phyloP scores from a whole-genome alignment of 2,888 invertebrate species.

The Plagiodera versicolora region DNA sequence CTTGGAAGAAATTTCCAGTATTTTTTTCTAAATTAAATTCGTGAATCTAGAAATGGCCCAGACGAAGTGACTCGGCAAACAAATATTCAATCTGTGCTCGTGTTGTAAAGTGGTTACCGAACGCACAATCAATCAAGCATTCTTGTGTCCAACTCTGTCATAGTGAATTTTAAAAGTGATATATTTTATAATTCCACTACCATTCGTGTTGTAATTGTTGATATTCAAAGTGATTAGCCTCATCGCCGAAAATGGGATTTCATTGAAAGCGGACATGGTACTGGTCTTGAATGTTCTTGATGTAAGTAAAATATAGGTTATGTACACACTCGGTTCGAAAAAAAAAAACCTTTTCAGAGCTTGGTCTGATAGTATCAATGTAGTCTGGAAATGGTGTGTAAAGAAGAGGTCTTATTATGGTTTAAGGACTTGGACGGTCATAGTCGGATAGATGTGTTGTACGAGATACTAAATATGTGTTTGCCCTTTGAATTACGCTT shows the following conservation, averaged over 20 bases:
- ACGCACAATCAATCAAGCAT: conserved; percentile 35
- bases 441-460: conserved; percentile 96
- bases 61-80: no score
- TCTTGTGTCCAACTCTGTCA: conserved; percentile 40
- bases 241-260: conserved; percentile 31
- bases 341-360: conserved; percentile 46
- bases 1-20: no score
- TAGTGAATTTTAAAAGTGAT: conserved; percentile 29
- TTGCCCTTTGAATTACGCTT: conserved; percentile 95
- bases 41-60: no score
- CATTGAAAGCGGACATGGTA: conserved; percentile 36
- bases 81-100: no score
- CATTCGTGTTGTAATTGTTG: conserved; percentile 34
- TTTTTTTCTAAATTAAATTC: no score
- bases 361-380: conserved; percentile 58
- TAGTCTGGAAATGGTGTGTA: conserved; percentile 92
- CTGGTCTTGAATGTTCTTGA: conserved; percentile 51
- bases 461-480: conserved; percentile 95
- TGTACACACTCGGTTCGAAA: conserved; percentile 32
- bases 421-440: conserved; percentile 95
- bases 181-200: conserved; percentile 27
- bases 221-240: conserved; percentile 27
- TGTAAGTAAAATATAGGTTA: conserved; percentile 51
- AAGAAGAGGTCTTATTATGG: conserved; percentile 97
- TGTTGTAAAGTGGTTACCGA: no score